These are phyloP conservation scores for Drosophila limbata DNA, from an alignment of 2,888 invertebrate genomes.

Conservation along the genomic window DNA sequence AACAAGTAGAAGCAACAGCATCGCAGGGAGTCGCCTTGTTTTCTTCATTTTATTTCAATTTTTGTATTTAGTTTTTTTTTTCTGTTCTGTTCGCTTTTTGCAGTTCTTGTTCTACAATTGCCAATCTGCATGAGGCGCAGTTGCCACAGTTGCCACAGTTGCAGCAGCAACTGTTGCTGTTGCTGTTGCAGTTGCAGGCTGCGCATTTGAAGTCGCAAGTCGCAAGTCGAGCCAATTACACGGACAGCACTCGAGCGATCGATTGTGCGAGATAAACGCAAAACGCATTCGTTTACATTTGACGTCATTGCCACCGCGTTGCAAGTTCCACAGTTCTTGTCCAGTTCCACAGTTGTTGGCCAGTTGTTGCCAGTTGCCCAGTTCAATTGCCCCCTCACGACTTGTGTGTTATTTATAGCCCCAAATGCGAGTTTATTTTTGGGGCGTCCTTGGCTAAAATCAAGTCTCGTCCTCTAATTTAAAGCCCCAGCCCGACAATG, in stretches of 20 bases:
- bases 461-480: slow-evolving; percentile 50
- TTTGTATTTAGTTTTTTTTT: not conserved
- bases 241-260: slow-evolving; percentile 54
- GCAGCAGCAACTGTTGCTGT: slow-evolving; percentile 2
- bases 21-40: slow-evolving; percentile 43
- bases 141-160: slow-evolving; percentile 7
- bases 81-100: not conserved
- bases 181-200: slow-evolving; percentile 17
- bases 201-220: slow-evolving; percentile 10
- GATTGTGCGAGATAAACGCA: slow-evolving; percentile 50
- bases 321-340: slow-evolving; percentile 26
- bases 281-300: slow-evolving; percentile 59
- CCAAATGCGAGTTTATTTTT: slow-evolving; percentile 65
- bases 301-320: slow-evolving; percentile 65
- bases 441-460: slow-evolving; percentile 60
- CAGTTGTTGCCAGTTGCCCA: slow-evolving; percentile 3
- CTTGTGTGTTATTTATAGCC: slow-evolving; percentile 65
- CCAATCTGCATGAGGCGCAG: slow-evolving; percentile 63
- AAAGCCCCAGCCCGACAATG: slow-evolving; percentile 36
- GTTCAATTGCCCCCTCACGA: slow-evolving; percentile 46
- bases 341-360: too few relatives aligned
- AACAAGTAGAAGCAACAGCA: slow-evolving; percentile 42
- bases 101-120: slow-evolving; percentile 64
- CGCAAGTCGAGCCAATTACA: slow-evolving; percentile 58
- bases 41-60: slow-evolving; percentile 2